Conservation (phyloP, 2,113 vertebrate species). For the Tetrax tetrax region DNA sequence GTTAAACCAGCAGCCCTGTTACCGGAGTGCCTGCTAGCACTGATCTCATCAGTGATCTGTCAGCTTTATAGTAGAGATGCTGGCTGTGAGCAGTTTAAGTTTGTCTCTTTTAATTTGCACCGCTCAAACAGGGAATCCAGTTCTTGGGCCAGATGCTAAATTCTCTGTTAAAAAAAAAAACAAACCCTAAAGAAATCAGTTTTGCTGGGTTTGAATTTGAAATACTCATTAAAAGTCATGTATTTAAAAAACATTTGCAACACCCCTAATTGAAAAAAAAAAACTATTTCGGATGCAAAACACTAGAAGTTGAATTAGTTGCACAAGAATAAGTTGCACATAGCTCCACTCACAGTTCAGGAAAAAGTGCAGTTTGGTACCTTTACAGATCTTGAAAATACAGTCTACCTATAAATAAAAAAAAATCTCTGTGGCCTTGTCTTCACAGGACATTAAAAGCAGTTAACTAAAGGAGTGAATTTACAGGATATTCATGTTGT, state of each 20-base stretch:
- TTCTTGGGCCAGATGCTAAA: neutral
- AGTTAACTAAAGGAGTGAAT: neutral
- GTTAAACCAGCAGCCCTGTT: neutral
- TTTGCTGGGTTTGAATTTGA: neutral
- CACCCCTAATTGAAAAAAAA: neutral
- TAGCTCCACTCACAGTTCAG: neutral
- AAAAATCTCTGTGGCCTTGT: neutral
- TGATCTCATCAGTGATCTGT: conserved; percentile 41
- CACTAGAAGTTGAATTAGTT: too few relatives aligned
- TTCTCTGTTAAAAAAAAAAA: neutral
- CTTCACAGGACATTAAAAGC: neutral
- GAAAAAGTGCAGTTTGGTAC: neutral
- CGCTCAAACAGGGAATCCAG: neutral
- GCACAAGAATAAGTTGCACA: neutral
- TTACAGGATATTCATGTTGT: neutral
- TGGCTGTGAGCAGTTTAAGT: neutral
- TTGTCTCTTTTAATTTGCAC: conserved; percentile 20
- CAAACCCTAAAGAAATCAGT: neutral
- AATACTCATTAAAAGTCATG: neutral
- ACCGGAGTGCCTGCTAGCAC: conserved; percentile 6
- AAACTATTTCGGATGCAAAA: neutral
- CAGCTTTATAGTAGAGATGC: neutral
- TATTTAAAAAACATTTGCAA: neutral
- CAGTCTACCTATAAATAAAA: neutral
- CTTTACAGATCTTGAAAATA: neutral